phyloP scores from a whole-genome alignment of 2,113 vertebrate species.

The Mustela nigripes region DNA sequence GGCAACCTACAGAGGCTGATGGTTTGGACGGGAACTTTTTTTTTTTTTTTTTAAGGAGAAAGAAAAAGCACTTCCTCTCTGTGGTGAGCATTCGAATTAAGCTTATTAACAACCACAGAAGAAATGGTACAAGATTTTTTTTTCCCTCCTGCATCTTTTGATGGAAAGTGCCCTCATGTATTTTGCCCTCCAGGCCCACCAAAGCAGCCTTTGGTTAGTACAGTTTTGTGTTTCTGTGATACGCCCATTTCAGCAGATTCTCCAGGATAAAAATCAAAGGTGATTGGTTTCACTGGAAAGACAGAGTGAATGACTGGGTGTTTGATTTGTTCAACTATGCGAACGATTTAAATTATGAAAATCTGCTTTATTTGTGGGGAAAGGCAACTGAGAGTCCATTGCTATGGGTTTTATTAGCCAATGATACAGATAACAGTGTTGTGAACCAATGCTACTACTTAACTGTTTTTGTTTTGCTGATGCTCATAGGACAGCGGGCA shows the following conservation, averaged over 20 bases:
- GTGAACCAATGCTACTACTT: background rate
- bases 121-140: background rate
- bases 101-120: conserved; percentile 60
- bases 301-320: background rate
- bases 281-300: background rate
- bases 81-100: conserved; percentile 65
- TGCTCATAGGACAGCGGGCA: background rate
- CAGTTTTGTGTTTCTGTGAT: background rate
- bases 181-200: background rate
- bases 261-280: conserved; percentile 30
- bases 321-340: conserved; percentile 47
- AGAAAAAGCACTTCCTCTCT: conserved; percentile 79
- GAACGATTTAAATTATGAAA: conserved; percentile 44
- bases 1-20: conserved; percentile 86
- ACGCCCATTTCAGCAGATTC: background rate
- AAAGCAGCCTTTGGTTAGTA: background rate
- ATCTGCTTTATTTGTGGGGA: conserved; percentile 30
- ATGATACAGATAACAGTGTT: background rate
- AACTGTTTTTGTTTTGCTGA: background rate
- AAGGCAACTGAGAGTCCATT: background rate
- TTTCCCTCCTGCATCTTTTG: background rate
- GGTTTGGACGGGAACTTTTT: conserved; percentile 74
- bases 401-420: background rate
- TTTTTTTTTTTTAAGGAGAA: conserved; percentile 32
- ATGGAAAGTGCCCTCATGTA: background rate